Evolutionary conservation across 2,113 vertebrate genomes (phyloP), one percentile per base, ranked within the genome.

Genomic region (Brachyhypopomus occidentalis): DNA sequence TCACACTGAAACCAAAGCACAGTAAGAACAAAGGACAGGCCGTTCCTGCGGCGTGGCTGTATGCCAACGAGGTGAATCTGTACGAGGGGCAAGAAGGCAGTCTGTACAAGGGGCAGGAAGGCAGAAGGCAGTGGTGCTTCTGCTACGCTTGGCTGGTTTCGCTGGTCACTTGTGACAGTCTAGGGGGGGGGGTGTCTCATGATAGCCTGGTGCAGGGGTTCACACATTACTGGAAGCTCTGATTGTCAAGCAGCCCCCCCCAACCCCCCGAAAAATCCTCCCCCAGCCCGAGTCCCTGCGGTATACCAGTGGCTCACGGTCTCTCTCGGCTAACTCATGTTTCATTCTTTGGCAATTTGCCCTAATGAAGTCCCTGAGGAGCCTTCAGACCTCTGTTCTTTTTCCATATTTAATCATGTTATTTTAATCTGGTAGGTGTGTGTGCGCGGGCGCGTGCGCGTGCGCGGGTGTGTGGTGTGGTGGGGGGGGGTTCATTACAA

Each of bases 341-440:
- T 98, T 98, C 97, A 96, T 96, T 96, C 96, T 95, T 96, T 96
- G 97, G 96, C 97, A 97, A 96, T 98, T 96, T 97, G 96, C 96
- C 96, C 96, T 97, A 96, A 98, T 97, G 96, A 98, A 97, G 95
- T 97, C 98, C 97, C 97, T 84, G 88, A 92, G 96, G 97, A 97
- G 94, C 95, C 94, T 93, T 95, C 96, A 94, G 95, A 92, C 93
- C 94, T 92, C 92, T 94, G 93, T 94, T 95, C 91, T 93, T 93
- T 96, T 94, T 95, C 96, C 95, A 95, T 96, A 95, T 95, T 96
- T 97, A 96, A 96, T 96, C 94, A 85, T 94, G 94, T 94, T 95
- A 93, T 94, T 95, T 96, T 95, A 96, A 97, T 96, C 95, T 91
- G 91, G 94, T 90, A 86, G 94, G 94, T 93, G 92, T 91, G 90